Base-by-base conservation (phyloP, 2,113 vertebrate genomes). In the Macquaria ambigua region DNA sequence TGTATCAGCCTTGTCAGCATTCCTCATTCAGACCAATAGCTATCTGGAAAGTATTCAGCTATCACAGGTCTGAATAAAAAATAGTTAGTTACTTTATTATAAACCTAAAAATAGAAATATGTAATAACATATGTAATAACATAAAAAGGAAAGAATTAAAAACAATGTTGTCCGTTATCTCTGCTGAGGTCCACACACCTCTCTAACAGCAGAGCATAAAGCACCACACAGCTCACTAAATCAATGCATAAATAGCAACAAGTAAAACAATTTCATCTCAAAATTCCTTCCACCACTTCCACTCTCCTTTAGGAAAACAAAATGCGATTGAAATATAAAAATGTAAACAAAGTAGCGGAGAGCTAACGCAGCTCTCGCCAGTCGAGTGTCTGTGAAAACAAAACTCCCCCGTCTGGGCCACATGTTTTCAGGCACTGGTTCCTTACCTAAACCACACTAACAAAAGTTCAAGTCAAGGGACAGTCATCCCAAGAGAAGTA, bases 321-420 rank as follows among this genome's bases (percentile, higher is more conserved):
- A 31, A 73, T 12, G 2, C 1, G 1, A 31, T 16, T 28, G 20
- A 55, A 61, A 73, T 89, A 82, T 74, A 82, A 85, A 92, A 88
- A 86, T 86, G 83, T 89, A 89, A 92, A 89, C 82, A 83, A 74
- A 84, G 67, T 7, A 62, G 56, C n/a, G 8, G 55, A 12, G 73
- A 67, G 78, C 59, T 5, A 1, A 21, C 4, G 4, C 23, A 28
- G 48, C 59, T 6, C 10, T 31, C 34, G 1, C 28, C 81, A 62
- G 64, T 50, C 12, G 28, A 61, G 58, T 43, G 55, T 78, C 39
- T n/a, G 25, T 23, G 56, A 43, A 70, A 85, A 76, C 39, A 28
- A 43, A 76, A 8, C 37, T 18, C 28, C 12, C 34, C 11, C 3
- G 25, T 28, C 10, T 1, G 58, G 28, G 20, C 52, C 11, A 0